Evolutionary conservation across 2,113 vertebrate species (phyloP).

Genomic region (Silurus asotus): DNA sequence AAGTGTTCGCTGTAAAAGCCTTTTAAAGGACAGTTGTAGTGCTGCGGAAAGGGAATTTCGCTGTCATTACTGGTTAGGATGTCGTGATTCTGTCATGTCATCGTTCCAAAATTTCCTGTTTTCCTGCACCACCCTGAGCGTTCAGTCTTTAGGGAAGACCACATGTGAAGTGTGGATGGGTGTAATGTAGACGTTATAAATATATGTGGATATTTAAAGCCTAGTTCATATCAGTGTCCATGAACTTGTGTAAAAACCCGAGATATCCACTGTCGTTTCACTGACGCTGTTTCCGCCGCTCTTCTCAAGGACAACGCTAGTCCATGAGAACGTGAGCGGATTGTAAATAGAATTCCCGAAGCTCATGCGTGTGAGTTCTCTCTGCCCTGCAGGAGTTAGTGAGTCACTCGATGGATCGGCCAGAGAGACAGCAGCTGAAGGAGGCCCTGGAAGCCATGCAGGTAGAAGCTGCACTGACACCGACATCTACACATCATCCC

Average conservation of each 20-base stretch:
- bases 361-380: neutral
- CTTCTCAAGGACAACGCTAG: neutral
- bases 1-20: too few species aligned
- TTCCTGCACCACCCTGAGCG: too few species aligned
- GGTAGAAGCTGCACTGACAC: constrained; percentile 64
- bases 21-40: too few species aligned
- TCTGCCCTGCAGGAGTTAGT: constrained; percentile 81
- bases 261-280: neutral
- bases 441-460: constrained; percentile 97
- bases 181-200: constrained; percentile 15
- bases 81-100: too few species aligned
- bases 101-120: too few species aligned
- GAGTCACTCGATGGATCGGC: constrained; percentile 86
- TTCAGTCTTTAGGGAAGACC: too few species aligned
- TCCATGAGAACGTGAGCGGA: neutral
- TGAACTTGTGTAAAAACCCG: neutral
- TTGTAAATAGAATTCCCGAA: neutral
- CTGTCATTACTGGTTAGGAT: too few species aligned
- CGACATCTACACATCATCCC: neutral
- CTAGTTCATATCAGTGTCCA: neutral
- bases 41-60: too few species aligned
- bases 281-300: neutral
- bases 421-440: constrained; percentile 90
- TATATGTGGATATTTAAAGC: neutral
- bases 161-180: neutral